Conservation (phyloP, 1,140 invertebrate genomes). For the Acromyrmex echinatior region DNA sequence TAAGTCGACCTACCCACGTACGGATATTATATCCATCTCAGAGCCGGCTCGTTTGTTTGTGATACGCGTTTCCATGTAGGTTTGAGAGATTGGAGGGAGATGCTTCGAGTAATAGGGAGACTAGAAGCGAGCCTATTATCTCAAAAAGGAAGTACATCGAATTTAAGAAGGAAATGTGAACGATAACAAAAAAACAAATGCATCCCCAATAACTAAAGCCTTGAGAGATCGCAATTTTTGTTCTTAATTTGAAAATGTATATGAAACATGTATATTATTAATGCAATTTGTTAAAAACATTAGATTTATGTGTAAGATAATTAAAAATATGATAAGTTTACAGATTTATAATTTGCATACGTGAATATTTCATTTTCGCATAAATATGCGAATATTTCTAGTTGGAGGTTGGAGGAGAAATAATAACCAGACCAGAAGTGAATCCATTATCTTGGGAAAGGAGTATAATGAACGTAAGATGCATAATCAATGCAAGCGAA, state of each 20-base stretch:
- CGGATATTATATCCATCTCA: conserved; percentile 69
- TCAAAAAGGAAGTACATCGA: conserved; percentile 41
- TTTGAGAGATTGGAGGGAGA: conserved; percentile 54
- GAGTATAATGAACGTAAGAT: conserved; percentile 4
- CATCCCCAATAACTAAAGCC: neutral
- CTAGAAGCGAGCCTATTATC: conserved; percentile 58
- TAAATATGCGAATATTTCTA: conserved; percentile 48
- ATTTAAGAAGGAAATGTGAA: conserved; percentile 30
- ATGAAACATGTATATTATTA: neutral
- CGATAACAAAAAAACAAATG: conserved; percentile 9
- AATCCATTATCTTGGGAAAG: conserved; percentile 17
- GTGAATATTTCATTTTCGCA: conserved; percentile 17
- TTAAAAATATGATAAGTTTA: conserved; percentile 28
- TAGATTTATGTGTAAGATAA: conserved; percentile 29
- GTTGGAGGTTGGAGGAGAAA: conserved; percentile 30
- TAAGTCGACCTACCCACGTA: conserved; percentile 74
- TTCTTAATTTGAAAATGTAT: neutral
- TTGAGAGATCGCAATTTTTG: conserved; percentile 12
- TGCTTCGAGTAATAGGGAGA: conserved; percentile 59
- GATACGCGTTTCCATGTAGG: conserved; percentile 59
- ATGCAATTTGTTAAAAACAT: conserved; percentile 5
- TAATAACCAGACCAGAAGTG: conserved; percentile 13
- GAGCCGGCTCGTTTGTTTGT: conserved; percentile 38
- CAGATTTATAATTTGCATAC: conserved; percentile 20
- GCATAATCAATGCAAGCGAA: neutral